A percentile compares a stretch with the other conserved stretches of the same genome.
Conservation (phyloP, 2,888 invertebrate species). For the Drosophila austrosaltans region DNA sequence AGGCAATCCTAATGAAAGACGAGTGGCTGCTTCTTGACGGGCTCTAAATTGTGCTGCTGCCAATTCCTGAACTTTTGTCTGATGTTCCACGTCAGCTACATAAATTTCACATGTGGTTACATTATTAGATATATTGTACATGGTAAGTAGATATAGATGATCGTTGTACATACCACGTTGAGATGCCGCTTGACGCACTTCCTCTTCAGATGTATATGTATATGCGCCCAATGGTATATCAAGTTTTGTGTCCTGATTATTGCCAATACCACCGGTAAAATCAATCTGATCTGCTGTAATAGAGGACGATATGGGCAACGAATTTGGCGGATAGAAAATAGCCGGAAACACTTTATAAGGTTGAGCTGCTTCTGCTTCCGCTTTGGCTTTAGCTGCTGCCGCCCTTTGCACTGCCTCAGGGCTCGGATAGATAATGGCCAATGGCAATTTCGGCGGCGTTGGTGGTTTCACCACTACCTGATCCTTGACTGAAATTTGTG, state of each 20-base stretch:
- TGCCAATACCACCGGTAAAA: not conserved
- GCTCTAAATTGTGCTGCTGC: not conserved
- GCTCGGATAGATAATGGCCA: not conserved
- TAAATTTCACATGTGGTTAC: too few relatives aligned
- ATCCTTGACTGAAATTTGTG: too few relatives aligned
- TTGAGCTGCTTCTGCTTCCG: not conserved
- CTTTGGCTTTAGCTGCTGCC: not conserved
- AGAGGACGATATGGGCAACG: not conserved
- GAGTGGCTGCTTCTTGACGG: not conserved
- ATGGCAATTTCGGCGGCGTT: not conserved
- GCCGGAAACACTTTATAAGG: not conserved
- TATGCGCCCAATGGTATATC: not conserved
- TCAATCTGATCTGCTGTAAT: not conserved
- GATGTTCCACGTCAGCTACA: constrained; percentile 4
- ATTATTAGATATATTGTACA: not conserved
- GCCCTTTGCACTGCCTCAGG: not conserved
- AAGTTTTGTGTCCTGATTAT: not conserved
- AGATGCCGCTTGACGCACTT: not conserved
- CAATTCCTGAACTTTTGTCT: constrained; percentile 6
- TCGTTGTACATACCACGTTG: not conserved
- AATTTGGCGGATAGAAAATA: not conserved
- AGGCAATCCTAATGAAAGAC: not conserved
- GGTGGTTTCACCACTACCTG: too few relatives aligned
- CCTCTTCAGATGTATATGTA: not conserved
- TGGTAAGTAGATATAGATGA: too few relatives aligned